Base-by-base conservation (phyloP, 2,797 vertebrate species). In the Babyrousa celebensis region DNA sequence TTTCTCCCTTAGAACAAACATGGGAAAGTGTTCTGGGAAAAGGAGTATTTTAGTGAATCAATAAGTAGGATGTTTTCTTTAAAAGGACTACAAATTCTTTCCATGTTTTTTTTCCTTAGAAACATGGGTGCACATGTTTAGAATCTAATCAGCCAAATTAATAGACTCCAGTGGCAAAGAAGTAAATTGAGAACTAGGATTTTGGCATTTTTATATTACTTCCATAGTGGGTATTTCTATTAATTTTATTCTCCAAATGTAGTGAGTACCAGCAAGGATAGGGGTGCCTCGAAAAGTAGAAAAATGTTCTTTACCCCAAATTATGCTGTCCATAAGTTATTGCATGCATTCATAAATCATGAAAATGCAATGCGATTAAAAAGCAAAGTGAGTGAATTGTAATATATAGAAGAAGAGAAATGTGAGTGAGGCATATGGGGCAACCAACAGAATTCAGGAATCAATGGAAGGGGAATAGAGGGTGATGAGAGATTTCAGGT, bases 31-130 rank as follows among this genome's bases (percentile, higher is more conserved):
- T 97, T 97, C 96, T 97, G 98, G 98, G 98, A 97, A 97, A 98
- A 98, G 75, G 87, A 97, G 96, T 96, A 96, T 98, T 98, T 98
- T 97, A 98, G 97, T 96, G 98, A 98, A 98, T 98, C 98, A 98
- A 98, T 98, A 98, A 98, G 94, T 95, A 97, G 96, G 98, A 97
- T 97, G 96, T 98, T 97, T 98, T 97, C 97, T 96, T 97, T 97
- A 98, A 98, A 97, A 97, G 96, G 89, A 89, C 95, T 98, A 98
- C 98, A 98, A 98, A 98, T 97, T 97, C 95, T 96, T 96, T 94
- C 98, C 94, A 92, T 97, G 97, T 96, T 96, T 96, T 97, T 95
- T 91, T 88, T 79, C 82, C 92, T 98, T 80, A 96, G 97, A 93
- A 98, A 97, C 96, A 97, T 97, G 96, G 96, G 85, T 96, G 97